phyloP scores from a whole-genome alignment of 2,113 vertebrate species.

The Hucho hucho region DNA sequence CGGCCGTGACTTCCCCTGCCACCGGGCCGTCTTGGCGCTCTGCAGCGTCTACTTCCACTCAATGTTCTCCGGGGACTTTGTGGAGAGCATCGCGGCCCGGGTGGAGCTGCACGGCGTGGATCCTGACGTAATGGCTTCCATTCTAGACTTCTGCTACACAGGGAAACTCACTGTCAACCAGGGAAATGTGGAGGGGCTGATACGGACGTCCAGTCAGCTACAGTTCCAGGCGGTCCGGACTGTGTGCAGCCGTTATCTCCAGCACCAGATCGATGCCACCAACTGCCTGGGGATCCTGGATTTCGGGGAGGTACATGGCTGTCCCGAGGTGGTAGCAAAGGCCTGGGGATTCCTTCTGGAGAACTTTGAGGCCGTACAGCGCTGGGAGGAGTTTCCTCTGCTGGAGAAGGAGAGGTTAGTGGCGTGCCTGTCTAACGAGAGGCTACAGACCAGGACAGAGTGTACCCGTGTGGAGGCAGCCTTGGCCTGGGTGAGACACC shows the following conservation, averaged over 20 bases:
- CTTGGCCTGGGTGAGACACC: slow-evolving; percentile 86
- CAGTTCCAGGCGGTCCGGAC: slow-evolving; percentile 87
- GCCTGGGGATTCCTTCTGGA: slow-evolving; percentile 91
- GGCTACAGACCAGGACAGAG: slow-evolving; percentile 81
- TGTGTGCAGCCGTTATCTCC: slow-evolving; percentile 91
- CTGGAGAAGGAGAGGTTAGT: slow-evolving; percentile 81
- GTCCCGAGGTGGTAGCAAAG: slow-evolving; percentile 89
- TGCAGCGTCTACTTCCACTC: slow-evolving; percentile 92
- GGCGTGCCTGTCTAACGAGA: slow-evolving; percentile 75
- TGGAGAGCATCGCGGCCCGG: slow-evolving; percentile 86
- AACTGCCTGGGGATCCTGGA: slow-evolving; percentile 96
- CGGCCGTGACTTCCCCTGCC: slow-evolving; percentile 88
- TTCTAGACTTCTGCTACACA: slow-evolving; percentile 92
- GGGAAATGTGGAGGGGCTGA: slow-evolving; percentile 87
- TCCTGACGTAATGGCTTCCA: slow-evolving; percentile 67
- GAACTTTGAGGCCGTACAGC: slow-evolving; percentile 89
- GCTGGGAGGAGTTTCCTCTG: slow-evolving; percentile 87
- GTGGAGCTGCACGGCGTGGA: slow-evolving; percentile 90
- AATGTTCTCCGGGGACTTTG: slow-evolving; percentile 92
- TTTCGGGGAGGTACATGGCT: slow-evolving; percentile 90
- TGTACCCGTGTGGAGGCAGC: slow-evolving; percentile 81
- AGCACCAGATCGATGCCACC: slow-evolving; percentile 90
- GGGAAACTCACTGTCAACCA: slow-evolving; percentile 94
- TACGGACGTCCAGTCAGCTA: slow-evolving; percentile 83
- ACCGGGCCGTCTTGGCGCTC: slow-evolving; percentile 88